Evolutionary conservation across 2,797 vertebrate species (phyloP), one percentile per base, ranked within the genome.

Genomic region (Centroberyx gerrardi): DNA sequence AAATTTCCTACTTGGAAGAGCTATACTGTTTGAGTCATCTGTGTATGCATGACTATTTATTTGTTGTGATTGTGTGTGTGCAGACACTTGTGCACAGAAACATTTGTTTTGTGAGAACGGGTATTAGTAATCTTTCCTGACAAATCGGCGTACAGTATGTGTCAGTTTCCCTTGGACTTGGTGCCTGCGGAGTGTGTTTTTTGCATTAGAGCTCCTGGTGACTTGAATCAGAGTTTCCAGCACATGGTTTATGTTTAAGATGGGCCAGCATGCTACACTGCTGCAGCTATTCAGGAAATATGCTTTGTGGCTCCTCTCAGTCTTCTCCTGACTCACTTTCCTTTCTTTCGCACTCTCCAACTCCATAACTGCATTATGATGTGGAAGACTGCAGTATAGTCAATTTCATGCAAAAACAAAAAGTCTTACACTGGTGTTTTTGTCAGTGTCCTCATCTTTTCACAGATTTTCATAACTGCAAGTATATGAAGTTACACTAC

Each of bases 141-240:
- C 10, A 49, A 62, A 60, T 58, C 14, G 2, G 4, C 1, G 7
- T 60, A 28, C 53, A 51, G 18, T 28, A 15, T 62, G 31, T 79
- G 68, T 74, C 52, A 67, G 63, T 82, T 70, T 74, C 55, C 62
- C 48, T 59, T 10, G 51, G 22, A 22, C 22, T 3, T 31, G 38
- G 58, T 53, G 60, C 65, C 36, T 82, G 46, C 22, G 22, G 18
- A 55, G 38, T 85, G 61, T 91, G 84, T 79, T 90, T 91, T 90
- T 85, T 85, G 69, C 87, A 90, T 87, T 84, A 89, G 59, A 73
- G 53, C 59, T 81, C 56, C 63, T 53, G 73, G 67, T 87, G 65
- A 72, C 62, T 82, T 82, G 87, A 91, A 77, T 94, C 89, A 90
- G 42, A 88, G 72, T 92, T 93, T 95, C 92, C 92, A 94, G 92